Base-by-base conservation (phyloP, 2,113 vertebrate genomes). In the Hippocampus zosterae region DNA sequence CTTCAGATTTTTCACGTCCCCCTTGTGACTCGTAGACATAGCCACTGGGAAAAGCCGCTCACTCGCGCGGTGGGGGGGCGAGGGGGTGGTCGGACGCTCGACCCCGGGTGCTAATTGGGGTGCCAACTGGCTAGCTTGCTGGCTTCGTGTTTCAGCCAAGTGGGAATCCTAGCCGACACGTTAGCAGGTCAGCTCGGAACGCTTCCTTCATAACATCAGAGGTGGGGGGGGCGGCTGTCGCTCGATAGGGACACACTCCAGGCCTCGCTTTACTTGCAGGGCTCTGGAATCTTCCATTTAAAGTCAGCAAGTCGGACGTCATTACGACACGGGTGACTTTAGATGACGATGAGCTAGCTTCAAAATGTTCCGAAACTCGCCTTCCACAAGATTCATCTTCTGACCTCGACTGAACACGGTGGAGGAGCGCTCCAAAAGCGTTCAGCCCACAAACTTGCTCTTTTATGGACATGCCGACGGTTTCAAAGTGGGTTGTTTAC, bases 81-180 rank as follows among this genome's bases (percentile, higher is more conserved):
- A 27, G 29, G 27, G 25, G 57, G 57, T 19, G 25, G 19, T n/a
- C 8, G 23, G 12, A 53, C 42, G 63, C 46, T 41, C 21, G 64
- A 21, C 29, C 29, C 69, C 77, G 74, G 83, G 76, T 86, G 88
- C 91, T 84, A 91, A 91, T 87, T 89, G 80, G 84, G 79, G 89
- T 75, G 52, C 74, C 74, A 84, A 81, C 76, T 61, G 71, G 71
- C 76, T n/a, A 65, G 60, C 70, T n/a, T 63, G 53, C 9, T 33
- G 64, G 60, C 70, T 33, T 92, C 79, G 4, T 59, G 85, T 92
- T 92, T 87, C 90, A 62, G 56, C 80, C 79, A 73, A 42, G 71
- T 42, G 83, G 84, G 79, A 89, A 81, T 75, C 78, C 81, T 80
- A 88, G 69, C 79, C 77, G 50, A 79, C 71, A 48, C 76, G 71